These are phyloP conservation scores for Hemiprocne comata DNA, from an alignment of 2,113 vertebrate species.

Conservation along the genomic window DNA sequence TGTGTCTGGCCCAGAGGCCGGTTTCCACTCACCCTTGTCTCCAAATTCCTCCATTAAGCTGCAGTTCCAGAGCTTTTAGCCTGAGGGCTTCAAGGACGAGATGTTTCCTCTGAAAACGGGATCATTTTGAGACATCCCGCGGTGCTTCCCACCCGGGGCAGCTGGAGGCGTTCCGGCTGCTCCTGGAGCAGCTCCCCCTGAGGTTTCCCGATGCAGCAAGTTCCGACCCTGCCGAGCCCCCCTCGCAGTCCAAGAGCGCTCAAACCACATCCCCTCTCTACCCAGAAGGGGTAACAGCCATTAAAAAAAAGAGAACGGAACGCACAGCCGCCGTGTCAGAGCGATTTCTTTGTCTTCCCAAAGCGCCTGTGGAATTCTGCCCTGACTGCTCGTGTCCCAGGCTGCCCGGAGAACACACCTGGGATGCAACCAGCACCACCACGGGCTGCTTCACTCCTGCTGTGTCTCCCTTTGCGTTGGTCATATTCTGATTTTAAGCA, in stretches of 20 bases:
- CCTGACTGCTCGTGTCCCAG: fast-evolving
- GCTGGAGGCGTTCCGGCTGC: neutral
- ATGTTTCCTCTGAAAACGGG: fast-evolving
- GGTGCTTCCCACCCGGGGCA: neutral
- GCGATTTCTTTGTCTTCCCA: neutral
- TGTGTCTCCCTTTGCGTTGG: neutral
- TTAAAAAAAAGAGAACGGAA: conserved; percentile 1
- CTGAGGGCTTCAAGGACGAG: neutral
- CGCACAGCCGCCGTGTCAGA: neutral
- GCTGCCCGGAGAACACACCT: fast-evolving
- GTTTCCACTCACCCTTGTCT: neutral
- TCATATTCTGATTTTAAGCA: neutral
- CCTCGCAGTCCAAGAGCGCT: neutral
- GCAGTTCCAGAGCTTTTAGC: neutral
- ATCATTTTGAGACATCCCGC: neutral
- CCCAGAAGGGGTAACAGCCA: neutral
- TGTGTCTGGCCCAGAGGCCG: neutral
- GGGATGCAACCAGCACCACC: neutral
- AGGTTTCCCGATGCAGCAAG: neutral
- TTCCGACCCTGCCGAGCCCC: neutral
- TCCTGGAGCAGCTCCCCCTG: neutral
- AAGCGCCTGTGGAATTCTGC: neutral
- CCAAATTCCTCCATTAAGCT: neutral
- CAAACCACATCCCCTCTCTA: neutral
- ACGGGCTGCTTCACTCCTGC: neutral